Base-by-base conservation (phyloP, 2,888 invertebrate species). In the Mycalesis mineus region DNA sequence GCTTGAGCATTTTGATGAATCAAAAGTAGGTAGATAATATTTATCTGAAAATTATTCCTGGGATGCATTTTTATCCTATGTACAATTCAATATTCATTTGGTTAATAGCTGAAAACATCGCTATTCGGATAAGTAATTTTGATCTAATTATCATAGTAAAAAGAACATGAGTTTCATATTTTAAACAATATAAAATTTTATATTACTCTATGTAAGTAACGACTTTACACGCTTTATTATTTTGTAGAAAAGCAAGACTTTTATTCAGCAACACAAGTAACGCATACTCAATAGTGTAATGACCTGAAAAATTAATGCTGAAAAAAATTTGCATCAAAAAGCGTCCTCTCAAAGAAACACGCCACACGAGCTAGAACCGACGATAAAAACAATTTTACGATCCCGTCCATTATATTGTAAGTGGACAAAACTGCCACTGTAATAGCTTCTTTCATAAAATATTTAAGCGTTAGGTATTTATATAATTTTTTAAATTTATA, bases 381-480 rank as follows among this genome's bases (percentile, higher is more conserved):
- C 65, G 61, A 66, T 82, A 78, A 78, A 60, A 70, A 69, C 56
- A 61, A 63, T 78, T 44, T 81, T 82, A 81, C 71, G 78, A 75
- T 60, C 63, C 40, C 50, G 63, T 71, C 69, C 71, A 76, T 77
- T 77, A 74, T 72, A 68, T 73, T 68, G 29, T 73, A 76, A 78
- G 77, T 74, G 72, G 66, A 71, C 68, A 65, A 71, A 72, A 79
- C 71, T 71, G 73, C 69, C 72, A 72, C 74, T 73, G 66, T 72
- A 69, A 71, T 60, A 59, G 60, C 64, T 66, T 57, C 31, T 42
- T 37, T 33, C 45, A 45, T 57, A 54, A 29, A 52, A 41, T 49
- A 47, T 31, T 48, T 53, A 31, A 33, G 56, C 15, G 44, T 49
- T 49, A 36, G 36, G 36, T 36, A 28, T 39, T 36, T 48, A 44